Base-by-base conservation (phyloP, 37 sponge, comb jelly and placozoan species). In the Chondrilla cf. caribensis region DNA sequence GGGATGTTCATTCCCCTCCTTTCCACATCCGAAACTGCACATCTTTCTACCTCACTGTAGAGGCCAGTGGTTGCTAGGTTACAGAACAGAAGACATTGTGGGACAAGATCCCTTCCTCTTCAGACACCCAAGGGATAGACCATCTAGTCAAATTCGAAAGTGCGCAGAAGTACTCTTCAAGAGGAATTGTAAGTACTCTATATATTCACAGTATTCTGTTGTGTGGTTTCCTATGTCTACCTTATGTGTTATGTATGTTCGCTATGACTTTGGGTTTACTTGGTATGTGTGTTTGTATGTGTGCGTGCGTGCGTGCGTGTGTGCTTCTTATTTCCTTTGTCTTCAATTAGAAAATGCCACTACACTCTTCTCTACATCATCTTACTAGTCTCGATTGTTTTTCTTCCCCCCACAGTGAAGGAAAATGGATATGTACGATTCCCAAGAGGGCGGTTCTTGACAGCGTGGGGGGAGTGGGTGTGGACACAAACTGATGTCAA, bases 381-480 rank as follows among this genome's bases (percentile, higher is more conserved):
- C n/a, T n/a, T n/a, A n/a, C n/a, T n/a, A n/a, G n/a, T n/a, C n/a
- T n/a, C n/a, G n/a, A n/a, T n/a, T n/a, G n/a, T n/a, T n/a, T n/a
- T n/a, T n/a, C 44, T 1, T 39, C 2, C 41, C 25, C 44, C 6
- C 44, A 1, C 15, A 73, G 76, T 73, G 76, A 21, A 21, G 25
- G 15, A 2, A 4, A 24, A 73, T 39, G 76, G 76, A 18, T 11
- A n/a, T 2, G 6, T 73, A 0, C 15, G 24, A 39, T 39, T 73
- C 40, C 76, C 76, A 5, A 42, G 24, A 21, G 3, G 38, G 15
- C 41, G 76, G 6, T 37, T 7, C n/a, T 38, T 73, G 43, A 39
- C 44, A 7, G 76, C 44, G 11, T 73, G 76, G 76, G 76, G 76
- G 41, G 76, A 73, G 41, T 73, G 76, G 76, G 7, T 73, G 43